Evolutionary conservation across 2,113 vertebrate genomes (phyloP).

Genomic region (Rana temporaria): DNA sequence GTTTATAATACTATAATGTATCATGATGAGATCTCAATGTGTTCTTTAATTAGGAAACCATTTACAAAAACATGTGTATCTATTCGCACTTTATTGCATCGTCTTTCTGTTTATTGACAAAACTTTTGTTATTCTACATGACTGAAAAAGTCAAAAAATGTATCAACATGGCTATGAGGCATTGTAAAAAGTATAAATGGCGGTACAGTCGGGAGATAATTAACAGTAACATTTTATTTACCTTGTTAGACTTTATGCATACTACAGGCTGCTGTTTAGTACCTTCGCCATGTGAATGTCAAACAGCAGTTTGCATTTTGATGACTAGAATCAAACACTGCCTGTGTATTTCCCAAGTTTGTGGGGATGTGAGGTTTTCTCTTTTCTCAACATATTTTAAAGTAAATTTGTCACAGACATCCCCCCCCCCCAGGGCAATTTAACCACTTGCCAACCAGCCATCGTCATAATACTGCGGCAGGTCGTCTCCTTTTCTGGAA

Average conservation of each 20-base stretch:
- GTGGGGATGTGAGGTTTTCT: neutral
- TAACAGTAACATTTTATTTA: constrained; percentile 57
- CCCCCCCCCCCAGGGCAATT: no score
- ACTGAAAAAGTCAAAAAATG: constrained; percentile 20
- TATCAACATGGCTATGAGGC: neutral
- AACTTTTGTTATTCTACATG: constrained; percentile 41
- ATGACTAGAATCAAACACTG: neutral
- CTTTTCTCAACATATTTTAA: no score
- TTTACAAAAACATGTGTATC: constrained; percentile 54
- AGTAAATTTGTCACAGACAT: no score
- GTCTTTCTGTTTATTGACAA: constrained; percentile 43
- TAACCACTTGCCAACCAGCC: no score
- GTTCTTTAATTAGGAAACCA: constrained; percentile 56
- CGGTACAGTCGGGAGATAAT: constrained; percentile 54
- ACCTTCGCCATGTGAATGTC: constrained; percentile 14
- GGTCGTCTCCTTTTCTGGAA: no score
- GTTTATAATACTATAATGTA: constrained; percentile 54
- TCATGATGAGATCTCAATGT: constrained; percentile 43
- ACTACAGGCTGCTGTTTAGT: constrained; percentile 29
- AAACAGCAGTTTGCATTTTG: constrained; percentile 9
- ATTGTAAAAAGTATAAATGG: constrained; percentile 34
- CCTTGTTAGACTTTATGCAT: constrained; percentile 50
- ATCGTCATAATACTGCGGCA: no score
- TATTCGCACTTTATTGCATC: constrained; percentile 49
- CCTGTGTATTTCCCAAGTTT: neutral